Base-by-base conservation (phyloP, 2,113 vertebrate genomes). In the Epinephelus fuscoguttatus region DNA sequence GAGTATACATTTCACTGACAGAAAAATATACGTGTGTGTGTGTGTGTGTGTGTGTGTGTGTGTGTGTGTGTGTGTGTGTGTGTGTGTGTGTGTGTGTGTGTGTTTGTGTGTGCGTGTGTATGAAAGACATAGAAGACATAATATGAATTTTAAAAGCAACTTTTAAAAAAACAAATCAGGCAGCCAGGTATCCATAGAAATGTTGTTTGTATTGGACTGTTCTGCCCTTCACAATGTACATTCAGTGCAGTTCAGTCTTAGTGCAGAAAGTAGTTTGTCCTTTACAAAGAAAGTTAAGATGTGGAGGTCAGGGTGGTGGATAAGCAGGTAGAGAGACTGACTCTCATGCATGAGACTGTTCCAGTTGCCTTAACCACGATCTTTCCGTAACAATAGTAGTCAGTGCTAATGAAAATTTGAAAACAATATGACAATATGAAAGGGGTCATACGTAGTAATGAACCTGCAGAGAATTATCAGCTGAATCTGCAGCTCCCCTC, bases 121-220 rank as follows among this genome's bases (percentile, higher is more conserved):
- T 56, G 18, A 64, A 23, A 37, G 27, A 74, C 42, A 52, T 23
- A 45, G 2, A 42, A 4, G 57, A 76, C 33, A 52, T 13, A 23
- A 81, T 59, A 30, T 75, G 66, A 68, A 80, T 76, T 76, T 63
- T 79, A 72, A 72, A 80, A 70, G 70, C 45, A 75, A 25, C 37
- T 56, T 64, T 17, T 37, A 37, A 18, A 59, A 67, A 40, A 73
- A 67, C 23, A 60, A 55, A 76, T 27, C 53, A 37, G 18, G 8
- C 57, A 30, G 21, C n/a, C 27, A 23, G 25, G 14, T 68, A 42
- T 76, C 5, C 10, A 1, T 40, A 52, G n/a, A 50, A 77, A 49
- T 77, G 4, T 19, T 47, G 15, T n/a, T 62, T 12, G 49, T 45
- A 57, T 27, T 59, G 59, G 40, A 63, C 42, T 70, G 30, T 33